Evolutionary conservation across 1,140 invertebrate genomes (phyloP).

Genomic region (Apis laboriosa): DNA sequence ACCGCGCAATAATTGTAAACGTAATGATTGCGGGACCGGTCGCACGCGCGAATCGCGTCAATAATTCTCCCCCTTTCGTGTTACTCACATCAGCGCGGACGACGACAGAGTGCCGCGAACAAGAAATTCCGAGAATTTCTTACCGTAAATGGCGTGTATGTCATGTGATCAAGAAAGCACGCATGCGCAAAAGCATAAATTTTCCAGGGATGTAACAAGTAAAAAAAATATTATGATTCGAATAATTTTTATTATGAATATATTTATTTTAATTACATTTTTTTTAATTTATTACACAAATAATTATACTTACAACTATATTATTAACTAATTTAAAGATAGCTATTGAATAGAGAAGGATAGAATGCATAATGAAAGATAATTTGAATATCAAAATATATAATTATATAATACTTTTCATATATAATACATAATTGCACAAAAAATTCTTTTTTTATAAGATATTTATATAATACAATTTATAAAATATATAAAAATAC

Average conservation of each 20-base stretch:
- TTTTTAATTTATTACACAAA: not conserved
- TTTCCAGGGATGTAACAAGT: slow-evolving; percentile 14
- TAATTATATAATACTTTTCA: not conserved
- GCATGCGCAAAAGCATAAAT: slow-evolving; percentile 48
- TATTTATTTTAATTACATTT: not conserved
- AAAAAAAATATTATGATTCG: not conserved
- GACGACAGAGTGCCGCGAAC: slow-evolving; percentile 60
- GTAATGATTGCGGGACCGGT: slow-evolving; percentile 41
- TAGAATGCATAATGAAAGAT: no score
- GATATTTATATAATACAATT: slow-evolving; percentile 5
- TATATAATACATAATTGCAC: not conserved
- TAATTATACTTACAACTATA: not conserved
- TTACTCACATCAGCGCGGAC: slow-evolving; percentile 55
- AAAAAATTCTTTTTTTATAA: not conserved
- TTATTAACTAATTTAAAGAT: not conserved
- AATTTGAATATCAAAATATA: not conserved
- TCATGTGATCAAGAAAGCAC: slow-evolving; percentile 65
- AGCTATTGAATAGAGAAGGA: not conserved
- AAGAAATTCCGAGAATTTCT: slow-evolving; percentile 73
- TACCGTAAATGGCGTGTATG: slow-evolving; percentile 70
- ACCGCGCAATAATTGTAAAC: slow-evolving; percentile 40
- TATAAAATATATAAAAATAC: slow-evolving; percentile 50
- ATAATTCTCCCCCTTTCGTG: slow-evolving; percentile 51
- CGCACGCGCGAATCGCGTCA: slow-evolving; percentile 50
- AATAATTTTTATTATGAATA: not conserved